Evolutionary conservation across 2,888 invertebrate genomes (phyloP).

Genomic region (Eumerus sabulonum): DNA sequence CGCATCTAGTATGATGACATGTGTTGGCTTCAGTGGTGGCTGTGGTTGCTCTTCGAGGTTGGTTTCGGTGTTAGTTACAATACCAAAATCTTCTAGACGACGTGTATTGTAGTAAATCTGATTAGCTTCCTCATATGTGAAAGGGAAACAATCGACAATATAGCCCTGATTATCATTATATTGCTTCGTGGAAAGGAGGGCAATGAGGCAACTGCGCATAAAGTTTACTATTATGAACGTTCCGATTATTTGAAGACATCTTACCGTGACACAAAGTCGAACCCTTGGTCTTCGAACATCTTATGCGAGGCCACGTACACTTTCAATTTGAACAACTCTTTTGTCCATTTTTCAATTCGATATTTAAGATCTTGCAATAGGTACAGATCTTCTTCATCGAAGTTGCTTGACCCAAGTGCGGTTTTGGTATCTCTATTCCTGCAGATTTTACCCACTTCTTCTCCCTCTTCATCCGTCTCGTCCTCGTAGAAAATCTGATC

Average conservation of each 20-base stretch:
- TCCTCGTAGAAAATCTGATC: background rate
- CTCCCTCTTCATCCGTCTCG: background rate
- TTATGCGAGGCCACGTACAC: constrained; percentile 51
- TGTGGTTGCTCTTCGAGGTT: background rate
- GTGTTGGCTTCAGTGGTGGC: constrained; percentile 47
- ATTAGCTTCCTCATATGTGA: constrained; percentile 56
- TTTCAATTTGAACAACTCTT: constrained; percentile 37
- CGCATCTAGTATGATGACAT: constrained; percentile 60
- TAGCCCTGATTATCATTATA: constrained; percentile 70
- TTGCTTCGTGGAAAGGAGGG: constrained; percentile 45
- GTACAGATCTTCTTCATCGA: constrained; percentile 11
- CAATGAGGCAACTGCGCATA: constrained; percentile 54
- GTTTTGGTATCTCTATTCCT: background rate
- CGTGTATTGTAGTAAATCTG: constrained; percentile 48
- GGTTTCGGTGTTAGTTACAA: background rate
- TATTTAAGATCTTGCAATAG: constrained; percentile 16
- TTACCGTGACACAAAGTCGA: constrained; percentile 35
- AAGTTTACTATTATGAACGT: background rate
- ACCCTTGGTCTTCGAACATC: constrained; percentile 44
- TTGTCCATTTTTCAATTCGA: constrained; percentile 20
- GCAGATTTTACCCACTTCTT: background rate
- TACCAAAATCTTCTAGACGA: background rate
- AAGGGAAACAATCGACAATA: constrained; percentile 68
- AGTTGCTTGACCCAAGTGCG: background rate
- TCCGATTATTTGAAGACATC: too few species aligned